Conservation (phyloP, 1,140 invertebrate genomes). For the Rhyzopertha dominica region DNA sequence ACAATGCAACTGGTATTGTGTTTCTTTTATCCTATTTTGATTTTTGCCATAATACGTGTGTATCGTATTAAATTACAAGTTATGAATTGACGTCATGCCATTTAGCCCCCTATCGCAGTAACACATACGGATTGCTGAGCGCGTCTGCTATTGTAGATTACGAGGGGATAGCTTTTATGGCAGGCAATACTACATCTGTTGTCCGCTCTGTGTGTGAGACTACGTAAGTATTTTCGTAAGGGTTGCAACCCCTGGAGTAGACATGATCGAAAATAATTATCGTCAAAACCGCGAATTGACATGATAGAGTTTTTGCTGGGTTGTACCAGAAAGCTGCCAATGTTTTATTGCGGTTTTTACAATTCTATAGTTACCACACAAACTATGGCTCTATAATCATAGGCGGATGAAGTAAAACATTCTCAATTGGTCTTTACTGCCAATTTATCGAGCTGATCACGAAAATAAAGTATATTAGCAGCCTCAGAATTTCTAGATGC, state of each 20-base stretch:
- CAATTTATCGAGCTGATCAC: no score
- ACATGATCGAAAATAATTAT: no score
- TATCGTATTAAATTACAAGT: constrained; percentile 18
- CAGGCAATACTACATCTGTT: constrained; percentile 21
- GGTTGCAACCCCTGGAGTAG: constrained; percentile 15
- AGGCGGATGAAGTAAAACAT: no score
- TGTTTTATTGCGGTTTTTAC: no score
- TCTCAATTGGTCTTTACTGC: no score
- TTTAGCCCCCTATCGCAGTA: not conserved
- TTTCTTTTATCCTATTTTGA: constrained; percentile 26
- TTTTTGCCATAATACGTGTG: constrained; percentile 22
- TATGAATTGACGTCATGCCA: constrained; percentile 6
- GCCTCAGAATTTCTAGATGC: no score
- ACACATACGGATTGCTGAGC: constrained; percentile 2
- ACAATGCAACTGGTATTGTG: constrained; percentile 17
- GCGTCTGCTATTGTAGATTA: not conserved
- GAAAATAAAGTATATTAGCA: no score
- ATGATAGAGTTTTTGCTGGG: no score
- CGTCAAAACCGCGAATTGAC: no score
- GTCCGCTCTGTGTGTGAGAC: constrained; percentile 16
- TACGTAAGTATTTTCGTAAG: constrained; percentile 21
- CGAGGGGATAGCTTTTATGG: constrained; percentile 12
- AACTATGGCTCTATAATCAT: no score
- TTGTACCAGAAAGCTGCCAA: no score
- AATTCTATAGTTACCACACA: no score